Conservation (phyloP, 2,888 invertebrate genomes). For the Sericinus montela region DNA sequence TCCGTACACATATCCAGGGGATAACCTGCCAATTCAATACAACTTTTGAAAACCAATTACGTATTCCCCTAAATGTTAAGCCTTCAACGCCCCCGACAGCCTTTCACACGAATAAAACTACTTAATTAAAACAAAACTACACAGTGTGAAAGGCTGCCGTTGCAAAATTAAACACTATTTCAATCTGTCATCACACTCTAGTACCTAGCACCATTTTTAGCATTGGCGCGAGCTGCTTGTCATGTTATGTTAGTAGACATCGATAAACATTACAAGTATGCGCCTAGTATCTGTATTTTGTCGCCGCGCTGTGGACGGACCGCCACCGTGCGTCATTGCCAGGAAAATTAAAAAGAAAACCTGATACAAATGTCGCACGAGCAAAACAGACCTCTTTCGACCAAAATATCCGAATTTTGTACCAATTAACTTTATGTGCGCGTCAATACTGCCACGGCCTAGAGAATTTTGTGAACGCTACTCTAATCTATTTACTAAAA, state of each 20-base stretch:
- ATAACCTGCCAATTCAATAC: constrained; percentile 55
- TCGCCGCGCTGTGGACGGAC: constrained; percentile 49
- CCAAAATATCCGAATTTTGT: constrained; percentile 56
- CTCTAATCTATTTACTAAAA: too few species aligned
- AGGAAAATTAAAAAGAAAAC: constrained; percentile 45
- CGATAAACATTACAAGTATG: constrained; percentile 55
- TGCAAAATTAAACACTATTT: constrained; percentile 42
- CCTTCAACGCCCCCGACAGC: constrained; percentile 38
- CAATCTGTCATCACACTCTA: constrained; percentile 59
- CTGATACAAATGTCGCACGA: constrained; percentile 49
- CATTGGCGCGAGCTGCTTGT: constrained; percentile 58
- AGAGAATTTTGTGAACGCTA: too few species aligned
- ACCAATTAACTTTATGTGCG: constrained; percentile 15
- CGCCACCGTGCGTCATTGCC: constrained; percentile 70
- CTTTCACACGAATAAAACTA: constrained; percentile 33
- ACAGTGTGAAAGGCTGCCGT: constrained; percentile 44
- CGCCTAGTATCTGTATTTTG: constrained; percentile 39
- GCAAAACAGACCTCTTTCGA: constrained; percentile 46
- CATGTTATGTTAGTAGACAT: constrained; percentile 76
- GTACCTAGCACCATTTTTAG: constrained; percentile 66
- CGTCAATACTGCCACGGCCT: too few species aligned
- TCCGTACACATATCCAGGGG: constrained; percentile 85
- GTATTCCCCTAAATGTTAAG: constrained; percentile 20
- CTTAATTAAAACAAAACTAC: constrained; percentile 16
- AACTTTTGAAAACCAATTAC: constrained; percentile 15